phyloP scores from a whole-genome alignment of 2,888 invertebrate species.

The Himalopsyche tibetana region DNA sequence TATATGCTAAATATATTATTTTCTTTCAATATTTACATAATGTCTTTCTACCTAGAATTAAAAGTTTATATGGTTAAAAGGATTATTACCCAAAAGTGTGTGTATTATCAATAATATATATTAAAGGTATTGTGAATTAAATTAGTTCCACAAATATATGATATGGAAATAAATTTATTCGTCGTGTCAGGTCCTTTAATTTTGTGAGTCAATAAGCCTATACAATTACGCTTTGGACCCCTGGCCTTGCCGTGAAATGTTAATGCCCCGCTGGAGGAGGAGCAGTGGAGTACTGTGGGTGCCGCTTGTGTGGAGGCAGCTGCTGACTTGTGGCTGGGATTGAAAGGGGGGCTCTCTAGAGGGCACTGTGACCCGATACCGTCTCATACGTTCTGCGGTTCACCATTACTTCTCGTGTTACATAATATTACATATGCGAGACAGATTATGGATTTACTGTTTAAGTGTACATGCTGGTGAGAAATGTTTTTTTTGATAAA shows the following conservation, averaged over 20 bases:
- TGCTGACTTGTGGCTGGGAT: conserved; percentile 23
- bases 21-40: too few species aligned
- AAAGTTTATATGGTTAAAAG: too few species aligned
- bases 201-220: neutral
- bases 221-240: conserved; percentile 17
- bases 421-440: neutral
- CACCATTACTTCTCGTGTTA: conserved; percentile 24
- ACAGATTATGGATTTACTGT: conserved; percentile 8
- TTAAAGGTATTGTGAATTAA: too few species aligned
- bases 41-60: too few species aligned
- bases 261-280: conserved; percentile 46
- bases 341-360: conserved; percentile 19
- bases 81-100: too few species aligned
- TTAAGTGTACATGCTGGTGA: too few species aligned
- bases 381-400: conserved; percentile 31
- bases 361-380: conserved; percentile 4
- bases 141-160: too few species aligned
- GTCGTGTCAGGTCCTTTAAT: neutral
- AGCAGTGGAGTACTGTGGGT: conserved; percentile 32
- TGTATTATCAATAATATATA: too few species aligned
- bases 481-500: too few species aligned
- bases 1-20: too few species aligned
- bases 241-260: conserved; percentile 54
- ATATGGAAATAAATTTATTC: neutral
- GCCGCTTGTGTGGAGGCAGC: neutral